Evolutionary conservation across 2,888 invertebrate genomes (phyloP), one percentile per base, ranked within the genome.

Genomic region (Zaprionus bogoriensis): DNA sequence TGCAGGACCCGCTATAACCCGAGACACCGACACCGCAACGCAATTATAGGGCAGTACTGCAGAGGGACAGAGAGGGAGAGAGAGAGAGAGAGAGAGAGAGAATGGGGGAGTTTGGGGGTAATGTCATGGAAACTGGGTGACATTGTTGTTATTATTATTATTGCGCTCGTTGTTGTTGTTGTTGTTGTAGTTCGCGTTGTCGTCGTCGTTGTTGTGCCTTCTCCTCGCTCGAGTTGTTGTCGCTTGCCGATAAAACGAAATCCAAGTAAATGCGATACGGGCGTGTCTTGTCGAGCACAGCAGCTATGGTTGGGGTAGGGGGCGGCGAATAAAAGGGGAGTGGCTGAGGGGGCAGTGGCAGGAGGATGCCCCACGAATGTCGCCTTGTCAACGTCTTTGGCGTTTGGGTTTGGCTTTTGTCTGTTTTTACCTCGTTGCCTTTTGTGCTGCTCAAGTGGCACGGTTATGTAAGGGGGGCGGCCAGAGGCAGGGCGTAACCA

Each of bases 81-180:
- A 17, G 32, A 3, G 4, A 3, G 7, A 22, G 19, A 4, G 3
- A 0, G 5, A 2, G 10, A 14, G 3, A 5, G 10, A 22, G 38
- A 27, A 22, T 38, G 48, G 7, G 45, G 67, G 3, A 36, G n/a
- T n/a, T n/a, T n/a, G 7, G 7, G 7, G 32, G 32, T 14, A 25
- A 60, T 80, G 83, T 67, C 74, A 76, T 85, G 86, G 83, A 85
- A 80, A 80, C 83, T 80, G 86, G 86, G 79, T 82, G 79, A 85
- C 83, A 67, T 69, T 74, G 74, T 63, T 53, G 54, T 57, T 64
- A 53, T 41, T 32, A 51, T 60, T 66, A 54, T 52, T 52, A 38
- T 41, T 19, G 36, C 45, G 12, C 52, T 38, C 45, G 41, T 52
- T 55, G 57, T 60, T 67, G 55, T 38, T 57, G 54, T 45, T 14